phyloP scores from a whole-genome alignment of 2,797 vertebrate genomes.

The Geotrypetes seraphini region DNA sequence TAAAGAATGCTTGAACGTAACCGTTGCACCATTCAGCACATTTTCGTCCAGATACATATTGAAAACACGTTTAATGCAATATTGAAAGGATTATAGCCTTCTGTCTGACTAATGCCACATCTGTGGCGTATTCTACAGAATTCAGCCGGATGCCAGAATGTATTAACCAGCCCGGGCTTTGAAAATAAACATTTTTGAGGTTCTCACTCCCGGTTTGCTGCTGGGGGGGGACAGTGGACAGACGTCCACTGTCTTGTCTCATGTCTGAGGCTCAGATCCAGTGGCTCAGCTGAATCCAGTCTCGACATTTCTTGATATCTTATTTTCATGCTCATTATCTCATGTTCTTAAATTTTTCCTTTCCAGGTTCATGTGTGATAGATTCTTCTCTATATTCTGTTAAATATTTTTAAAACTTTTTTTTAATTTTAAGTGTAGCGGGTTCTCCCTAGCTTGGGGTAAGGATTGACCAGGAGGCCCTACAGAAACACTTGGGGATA shows the following conservation, averaged over 20 bases:
- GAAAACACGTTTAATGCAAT: conserved; percentile 66
- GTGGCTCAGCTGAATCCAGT: too few relatives aligned
- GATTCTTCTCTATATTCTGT: too few relatives aligned
- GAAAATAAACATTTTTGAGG: conserved; percentile 50
- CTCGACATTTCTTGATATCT: too few relatives aligned
- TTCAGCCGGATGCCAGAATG: conserved; percentile 39
- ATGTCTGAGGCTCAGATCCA: too few relatives aligned
- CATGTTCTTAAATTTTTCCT: too few relatives aligned
- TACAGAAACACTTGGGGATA: too few relatives aligned
- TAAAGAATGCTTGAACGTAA: conserved; percentile 49
- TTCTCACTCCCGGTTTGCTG: background rate
- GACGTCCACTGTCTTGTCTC: conserved; percentile 15
- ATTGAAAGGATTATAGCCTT: conserved; percentile 55
- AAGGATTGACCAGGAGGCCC: too few relatives aligned
- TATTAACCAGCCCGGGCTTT: conserved; percentile 42
- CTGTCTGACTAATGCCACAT: conserved; percentile 54
- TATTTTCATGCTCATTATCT: too few relatives aligned
- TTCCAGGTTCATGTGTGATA: too few relatives aligned
- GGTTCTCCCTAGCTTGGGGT: too few relatives aligned
- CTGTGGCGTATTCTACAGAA: conserved; percentile 41
- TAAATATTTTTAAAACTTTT: too few relatives aligned
- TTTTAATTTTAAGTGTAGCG: too few relatives aligned
- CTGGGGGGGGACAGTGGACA: conserved; percentile 5
- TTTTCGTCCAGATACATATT: conserved; percentile 64
- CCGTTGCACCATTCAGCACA: conserved; percentile 59